phyloP scores from a whole-genome alignment of 1,140 invertebrate genomes.

The Musca domestica region DNA sequence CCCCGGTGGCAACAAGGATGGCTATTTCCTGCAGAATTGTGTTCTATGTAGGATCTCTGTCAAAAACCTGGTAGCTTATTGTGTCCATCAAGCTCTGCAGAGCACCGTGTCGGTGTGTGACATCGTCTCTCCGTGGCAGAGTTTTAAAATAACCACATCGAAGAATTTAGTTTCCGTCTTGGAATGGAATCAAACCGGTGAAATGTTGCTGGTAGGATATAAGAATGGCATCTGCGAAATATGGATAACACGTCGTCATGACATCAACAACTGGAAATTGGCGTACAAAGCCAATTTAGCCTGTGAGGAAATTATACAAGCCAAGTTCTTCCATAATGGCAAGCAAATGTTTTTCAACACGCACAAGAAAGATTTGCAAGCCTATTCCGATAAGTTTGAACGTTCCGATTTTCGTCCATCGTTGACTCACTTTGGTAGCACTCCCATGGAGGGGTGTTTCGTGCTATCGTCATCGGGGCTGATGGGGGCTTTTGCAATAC shows the following conservation, averaged over 20 bases:
- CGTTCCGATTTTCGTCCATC: constrained; percentile 74
- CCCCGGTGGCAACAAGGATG: constrained; percentile 38
- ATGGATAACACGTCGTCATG: constrained; percentile 73
- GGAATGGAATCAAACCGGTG: constrained; percentile 82
- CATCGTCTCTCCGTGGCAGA: constrained; percentile 74
- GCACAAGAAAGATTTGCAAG: constrained; percentile 72
- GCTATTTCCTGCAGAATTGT: constrained; percentile 36
- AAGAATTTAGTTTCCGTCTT: constrained; percentile 67
- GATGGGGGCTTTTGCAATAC: constrained; percentile 67
- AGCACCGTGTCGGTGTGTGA: constrained; percentile 74
- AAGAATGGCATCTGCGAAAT: constrained; percentile 72
- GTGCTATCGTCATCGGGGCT: constrained; percentile 82
- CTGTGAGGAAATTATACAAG: constrained; percentile 79
- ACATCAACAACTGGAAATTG: constrained; percentile 78
- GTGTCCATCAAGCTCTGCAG: constrained; percentile 66
- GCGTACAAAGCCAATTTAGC: constrained; percentile 56
- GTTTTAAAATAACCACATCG: constrained; percentile 60
- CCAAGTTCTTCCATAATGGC: constrained; percentile 73
- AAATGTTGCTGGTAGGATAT: constrained; percentile 74
- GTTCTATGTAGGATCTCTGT: constrained; percentile 68
- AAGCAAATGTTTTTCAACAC: constrained; percentile 63
- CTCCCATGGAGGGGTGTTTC: constrained; percentile 76
- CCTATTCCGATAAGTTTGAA: constrained; percentile 84
- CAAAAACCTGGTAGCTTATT: constrained; percentile 78
- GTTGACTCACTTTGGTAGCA: constrained; percentile 79